These are phyloP conservation scores for Dicycla oo DNA, from an alignment of 2,888 invertebrate genomes.

Conservation along the genomic window DNA sequence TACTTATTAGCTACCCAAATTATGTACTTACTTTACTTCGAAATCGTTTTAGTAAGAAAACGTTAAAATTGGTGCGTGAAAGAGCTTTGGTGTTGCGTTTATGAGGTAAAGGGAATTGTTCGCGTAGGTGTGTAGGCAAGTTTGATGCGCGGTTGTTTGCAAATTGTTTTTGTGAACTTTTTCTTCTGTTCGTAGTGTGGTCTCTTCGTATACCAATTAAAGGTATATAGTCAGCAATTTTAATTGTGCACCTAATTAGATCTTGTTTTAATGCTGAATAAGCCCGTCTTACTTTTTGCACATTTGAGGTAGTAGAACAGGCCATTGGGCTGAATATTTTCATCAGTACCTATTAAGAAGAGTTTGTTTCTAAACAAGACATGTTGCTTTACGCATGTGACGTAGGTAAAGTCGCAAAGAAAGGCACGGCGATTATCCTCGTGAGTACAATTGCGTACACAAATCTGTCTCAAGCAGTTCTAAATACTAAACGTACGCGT, in stretches of 20 bases:
- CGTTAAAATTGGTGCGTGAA: constrained; percentile 44
- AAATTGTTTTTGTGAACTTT: background rate
- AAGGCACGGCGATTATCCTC: constrained; percentile 8
- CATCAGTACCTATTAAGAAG: background rate
- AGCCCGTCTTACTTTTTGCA: background rate
- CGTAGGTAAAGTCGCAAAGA: background rate
- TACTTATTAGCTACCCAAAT: constrained; percentile 58
- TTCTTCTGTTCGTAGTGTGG: background rate
- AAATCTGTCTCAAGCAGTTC: constrained; percentile 44
- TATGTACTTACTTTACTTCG: constrained; percentile 38
- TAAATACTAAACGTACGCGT: constrained; percentile 49
- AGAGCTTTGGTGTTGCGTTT: constrained; percentile 24
- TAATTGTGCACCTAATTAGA: background rate
- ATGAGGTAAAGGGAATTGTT: background rate
- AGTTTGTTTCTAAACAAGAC: background rate
- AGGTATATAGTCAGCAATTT: background rate
- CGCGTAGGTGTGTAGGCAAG: background rate
- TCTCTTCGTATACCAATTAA: background rate
- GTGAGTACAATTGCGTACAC: constrained; percentile 20
- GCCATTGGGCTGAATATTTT: background rate
- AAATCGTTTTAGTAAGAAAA: constrained; percentile 51
- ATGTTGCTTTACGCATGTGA: background rate
- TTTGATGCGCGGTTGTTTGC: background rate
- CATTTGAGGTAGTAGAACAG: background rate
- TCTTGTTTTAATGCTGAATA: too few relatives aligned